Evolutionary conservation across 2,113 vertebrate species (phyloP), one percentile per base, ranked within the genome.

Genomic region (Pterocles burchelli): DNA sequence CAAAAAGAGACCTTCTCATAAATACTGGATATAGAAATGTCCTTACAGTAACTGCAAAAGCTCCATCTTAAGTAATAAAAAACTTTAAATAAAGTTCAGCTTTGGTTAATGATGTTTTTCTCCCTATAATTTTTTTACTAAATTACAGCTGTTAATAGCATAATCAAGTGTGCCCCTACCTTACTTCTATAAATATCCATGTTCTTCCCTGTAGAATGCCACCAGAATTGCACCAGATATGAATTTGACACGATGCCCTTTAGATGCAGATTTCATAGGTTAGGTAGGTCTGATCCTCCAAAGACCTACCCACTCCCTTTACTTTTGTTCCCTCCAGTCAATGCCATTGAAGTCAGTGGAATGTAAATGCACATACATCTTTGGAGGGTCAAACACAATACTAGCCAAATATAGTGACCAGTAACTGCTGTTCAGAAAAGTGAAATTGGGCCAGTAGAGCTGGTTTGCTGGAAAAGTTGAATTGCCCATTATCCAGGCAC

Each of bases 341-440:
- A 62, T 16, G 28, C 25, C 7, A 9, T 1, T 22, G 17, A 52
- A 70, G 48, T 31, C 25, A 34, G 16, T 11, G 58, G 28, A 43
- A 73, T 0, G 0, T 46, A 61, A 57, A 54, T 3, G 5, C 26
- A 17, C 1, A 0, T 11, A 21, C 1, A 1, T 16, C 25, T 79
- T 62, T 6, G 31, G 29, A 62, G 34, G 14, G 34, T 34, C 52
- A 81, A 2, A 46, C 2, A 1, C 22, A 52, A 24, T 2, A 11
- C 14, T 13, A 62, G n/a, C 5, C 3, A 18, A 66, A 76, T 2
- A 48, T 24, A 66, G 31, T 20, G 15, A 66, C 26, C 29, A 19
- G 8, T n/a, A 55, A 16, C 9, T 63, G 18, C 24, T 76, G 72
- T 17, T 85, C 55, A 41, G n/a, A 45, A 79, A 74, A 80, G 34